Conservation (phyloP, 2,888 invertebrate genomes). For the Trachelus troglodyta region DNA sequence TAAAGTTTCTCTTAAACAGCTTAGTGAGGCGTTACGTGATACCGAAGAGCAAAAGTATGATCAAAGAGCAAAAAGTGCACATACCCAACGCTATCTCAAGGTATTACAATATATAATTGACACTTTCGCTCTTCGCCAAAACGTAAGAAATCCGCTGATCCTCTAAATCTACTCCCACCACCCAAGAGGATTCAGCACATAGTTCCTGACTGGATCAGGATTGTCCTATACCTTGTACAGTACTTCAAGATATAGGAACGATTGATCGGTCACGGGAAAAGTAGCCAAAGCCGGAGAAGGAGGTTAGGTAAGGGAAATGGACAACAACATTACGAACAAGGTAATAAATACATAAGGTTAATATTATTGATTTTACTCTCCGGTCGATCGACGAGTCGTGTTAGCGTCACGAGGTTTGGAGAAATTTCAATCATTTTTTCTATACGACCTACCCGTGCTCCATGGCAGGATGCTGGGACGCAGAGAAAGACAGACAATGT, state of each 20-base stretch:
- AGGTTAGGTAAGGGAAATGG: neutral
- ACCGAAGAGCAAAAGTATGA: neutral
- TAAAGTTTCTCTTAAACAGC: neutral
- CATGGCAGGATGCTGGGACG: neutral
- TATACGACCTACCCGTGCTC: neutral
- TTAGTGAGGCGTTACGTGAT: neutral
- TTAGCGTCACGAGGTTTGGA: neutral
- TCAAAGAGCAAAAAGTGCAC: neutral
- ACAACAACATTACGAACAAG: neutral
- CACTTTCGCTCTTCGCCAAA: neutral
- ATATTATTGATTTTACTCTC: slow-evolving; percentile 10
- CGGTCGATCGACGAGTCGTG: neutral
- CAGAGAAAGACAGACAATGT: neutral
- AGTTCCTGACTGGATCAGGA: neutral
- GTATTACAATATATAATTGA: neutral
- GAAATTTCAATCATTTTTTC: neutral
- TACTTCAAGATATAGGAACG: neutral
- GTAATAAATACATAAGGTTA: slow-evolving; percentile 13
- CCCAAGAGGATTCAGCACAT: neutral
- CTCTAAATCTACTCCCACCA: neutral
- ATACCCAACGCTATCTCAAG: neutral
- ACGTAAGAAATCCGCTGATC: neutral
- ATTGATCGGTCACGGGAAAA: neutral
- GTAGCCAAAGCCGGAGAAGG: neutral
- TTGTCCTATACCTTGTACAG: neutral